Percentiles rank a stretch among this genome's conserved stretches.
phyloP scores from a whole-genome alignment of 1,140 invertebrate genomes.

The Aricia agestis region DNA sequence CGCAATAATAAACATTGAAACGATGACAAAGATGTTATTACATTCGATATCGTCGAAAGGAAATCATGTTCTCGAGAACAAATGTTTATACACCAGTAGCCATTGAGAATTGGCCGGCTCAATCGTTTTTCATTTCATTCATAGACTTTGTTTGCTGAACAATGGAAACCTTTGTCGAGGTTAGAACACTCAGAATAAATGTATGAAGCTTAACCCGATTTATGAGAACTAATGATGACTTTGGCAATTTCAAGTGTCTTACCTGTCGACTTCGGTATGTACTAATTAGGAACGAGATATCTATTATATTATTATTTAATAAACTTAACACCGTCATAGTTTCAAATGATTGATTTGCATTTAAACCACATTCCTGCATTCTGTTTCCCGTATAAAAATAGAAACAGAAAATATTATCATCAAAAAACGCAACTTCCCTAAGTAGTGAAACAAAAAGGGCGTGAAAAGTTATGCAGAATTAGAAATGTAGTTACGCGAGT shows the following conservation, averaged over 20 bases:
- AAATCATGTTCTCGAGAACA: conserved; percentile 10
- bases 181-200: background rate
- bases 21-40: background rate
- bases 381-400: no score
- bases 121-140: conserved; percentile 13
- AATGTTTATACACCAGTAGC: conserved; percentile 9
- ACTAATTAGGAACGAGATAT: background rate
- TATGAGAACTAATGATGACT: background rate
- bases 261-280: background rate
- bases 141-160: conserved; percentile 3
- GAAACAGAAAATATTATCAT: no score
- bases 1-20: background rate
- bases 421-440: no score
- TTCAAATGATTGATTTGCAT: background rate
- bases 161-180: conserved; percentile 7
- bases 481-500: background rate
- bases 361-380: no score
- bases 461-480: background rate
- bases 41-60: background rate
- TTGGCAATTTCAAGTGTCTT: background rate
- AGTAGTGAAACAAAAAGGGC: no score
- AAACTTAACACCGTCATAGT: background rate
- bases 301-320: background rate
- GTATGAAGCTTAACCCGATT: background rate
- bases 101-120: background rate